phyloP scores from a whole-genome alignment of 2,113 vertebrate species.

The Thymallus thymallus region DNA sequence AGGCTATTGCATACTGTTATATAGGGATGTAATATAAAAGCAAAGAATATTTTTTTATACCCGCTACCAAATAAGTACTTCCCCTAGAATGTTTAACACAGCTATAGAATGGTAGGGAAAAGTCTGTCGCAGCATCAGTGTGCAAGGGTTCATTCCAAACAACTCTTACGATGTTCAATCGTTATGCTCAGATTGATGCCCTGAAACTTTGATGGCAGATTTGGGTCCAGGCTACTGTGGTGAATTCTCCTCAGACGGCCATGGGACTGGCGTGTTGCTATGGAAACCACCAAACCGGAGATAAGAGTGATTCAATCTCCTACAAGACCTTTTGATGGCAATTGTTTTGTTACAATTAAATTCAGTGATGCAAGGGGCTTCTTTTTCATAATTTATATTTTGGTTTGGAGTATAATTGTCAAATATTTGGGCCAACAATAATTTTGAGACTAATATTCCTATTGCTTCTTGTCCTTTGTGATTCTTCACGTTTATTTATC shows the following conservation, averaged over 20 bases:
- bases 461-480: neutral
- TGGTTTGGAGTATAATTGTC: neutral
- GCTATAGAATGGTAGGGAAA: no score
- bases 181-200: neutral
- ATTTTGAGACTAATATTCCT: neutral
- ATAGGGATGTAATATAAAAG: no score
- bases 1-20: no score
- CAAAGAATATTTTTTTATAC: no score
- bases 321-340: conserved; percentile 17
- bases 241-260: conserved; percentile 30
- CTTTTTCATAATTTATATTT: neutral
- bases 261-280: conserved; percentile 44
- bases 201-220: conserved; percentile 36
- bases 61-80: no score
- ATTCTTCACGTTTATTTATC: no score
- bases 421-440: neutral
- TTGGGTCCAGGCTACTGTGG: conserved; percentile 33
- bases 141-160: neutral
- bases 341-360: conserved; percentile 20
- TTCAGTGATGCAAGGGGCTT: neutral
- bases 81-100: no score
- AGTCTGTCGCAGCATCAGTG: neutral
- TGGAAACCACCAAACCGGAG: conserved; percentile 49
- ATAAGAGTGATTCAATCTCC: conserved; percentile 37
- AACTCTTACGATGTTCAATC: neutral